These are phyloP conservation scores for Homarus gammarus DNA, from an alignment of 2,888 invertebrate species.

Conservation along the genomic window DNA sequence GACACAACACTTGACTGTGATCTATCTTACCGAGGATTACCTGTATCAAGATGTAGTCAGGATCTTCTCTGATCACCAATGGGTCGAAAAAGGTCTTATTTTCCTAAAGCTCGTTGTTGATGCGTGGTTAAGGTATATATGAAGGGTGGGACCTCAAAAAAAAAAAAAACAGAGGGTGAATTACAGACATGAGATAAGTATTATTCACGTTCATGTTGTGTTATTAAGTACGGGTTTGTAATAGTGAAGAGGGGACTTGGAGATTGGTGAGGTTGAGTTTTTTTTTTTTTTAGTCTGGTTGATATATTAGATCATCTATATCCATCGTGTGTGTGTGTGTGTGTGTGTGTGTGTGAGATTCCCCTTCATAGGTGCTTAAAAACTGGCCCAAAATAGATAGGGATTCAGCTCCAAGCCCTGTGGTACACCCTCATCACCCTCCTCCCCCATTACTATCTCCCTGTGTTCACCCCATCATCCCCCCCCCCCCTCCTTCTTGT, in stretches of 20 bases:
- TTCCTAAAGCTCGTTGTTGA: neutral
- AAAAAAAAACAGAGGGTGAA: no score
- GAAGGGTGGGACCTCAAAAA: no score
- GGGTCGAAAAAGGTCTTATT: neutral
- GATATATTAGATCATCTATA: neutral
- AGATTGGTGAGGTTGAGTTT: neutral
- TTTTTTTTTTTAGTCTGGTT: no score
- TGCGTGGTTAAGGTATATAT: neutral
- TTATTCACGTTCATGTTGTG: neutral
- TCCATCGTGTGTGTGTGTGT: neutral
- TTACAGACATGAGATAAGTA: conserved; percentile 4
- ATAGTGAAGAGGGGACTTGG: neutral
- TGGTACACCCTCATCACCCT: no score
- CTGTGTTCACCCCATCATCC: no score
- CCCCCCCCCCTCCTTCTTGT: no score
- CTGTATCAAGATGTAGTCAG: neutral
- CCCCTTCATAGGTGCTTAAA: no score
- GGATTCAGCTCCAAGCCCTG: no score
- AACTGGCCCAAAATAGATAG: no score
- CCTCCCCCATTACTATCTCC: no score
- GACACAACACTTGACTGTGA: neutral
- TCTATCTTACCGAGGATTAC: neutral
- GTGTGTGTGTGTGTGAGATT: neutral
- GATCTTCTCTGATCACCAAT: neutral
- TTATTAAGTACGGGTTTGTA: neutral